Base-by-base conservation (phyloP, 2,888 invertebrate genomes). In the Rhabditoides inermis region DNA sequence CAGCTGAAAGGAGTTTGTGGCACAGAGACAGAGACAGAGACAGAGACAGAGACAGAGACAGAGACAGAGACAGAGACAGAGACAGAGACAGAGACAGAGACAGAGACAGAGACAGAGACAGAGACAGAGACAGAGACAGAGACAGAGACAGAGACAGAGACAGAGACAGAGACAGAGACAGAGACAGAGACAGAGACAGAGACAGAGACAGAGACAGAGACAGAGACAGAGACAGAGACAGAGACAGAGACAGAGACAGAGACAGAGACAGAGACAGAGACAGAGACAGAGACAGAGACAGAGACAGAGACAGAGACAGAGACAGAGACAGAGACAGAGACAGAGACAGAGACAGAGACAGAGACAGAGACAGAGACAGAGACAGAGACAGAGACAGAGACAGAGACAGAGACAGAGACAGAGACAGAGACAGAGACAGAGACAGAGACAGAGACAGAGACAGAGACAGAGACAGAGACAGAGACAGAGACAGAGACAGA, bases 1-100 rank as follows among this genome's bases (percentile, higher is more conserved):
- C 40, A 68, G 42, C 63, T 66, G 40, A 25, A 65, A 56, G 30
- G 12, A 27, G 30, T 10, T 30, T 45, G 18, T 18, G 7, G 7
- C 23, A 22, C 5, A 20, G n/a, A 28, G 10, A 15, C 10, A 12
- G 32, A 10, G n/a, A 18, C 7, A 15, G 18, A 40, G 40, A 18
- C 7, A 40, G 22, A 15, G n/a, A 40, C 7, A 18, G 7, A 7
- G 18, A 40, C n/a, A n/a, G 40, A 46, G 30, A 44, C 12, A 12
- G 23, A 15, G 36, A 45, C 28, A 20, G 44, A 35, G 23, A 18
- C 20, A 30, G 47, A 45, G 35, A 18, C 32, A 63, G 32, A 32
- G n/a, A 18, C 7, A 15, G 18, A 40, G 40, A 18, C 7, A 40
- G 22, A 15, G n/a, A 40, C 7, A 18, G 7, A 7, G 18, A 40